Conservation (phyloP, 2,113 vertebrate species). For the Lathamus discolor region DNA sequence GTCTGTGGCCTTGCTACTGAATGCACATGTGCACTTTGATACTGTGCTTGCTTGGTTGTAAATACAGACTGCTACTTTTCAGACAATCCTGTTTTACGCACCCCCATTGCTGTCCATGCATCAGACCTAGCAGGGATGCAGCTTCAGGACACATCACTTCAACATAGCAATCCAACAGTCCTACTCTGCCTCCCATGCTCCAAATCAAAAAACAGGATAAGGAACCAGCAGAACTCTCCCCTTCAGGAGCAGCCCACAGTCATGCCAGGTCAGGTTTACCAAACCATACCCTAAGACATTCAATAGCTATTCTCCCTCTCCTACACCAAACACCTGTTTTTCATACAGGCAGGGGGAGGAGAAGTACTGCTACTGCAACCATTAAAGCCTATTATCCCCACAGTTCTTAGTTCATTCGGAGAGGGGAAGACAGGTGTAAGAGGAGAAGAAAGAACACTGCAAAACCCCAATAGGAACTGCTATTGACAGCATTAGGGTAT, state of each 20-base stretch:
- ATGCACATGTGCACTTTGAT: not conserved
- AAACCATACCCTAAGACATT: not conserved
- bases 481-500: not conserved
- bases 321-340: not conserved
- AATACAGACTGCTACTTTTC: not conserved
- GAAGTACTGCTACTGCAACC: not conserved
- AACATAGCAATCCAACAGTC: not conserved
- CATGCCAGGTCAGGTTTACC: not conserved
- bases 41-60: not conserved
- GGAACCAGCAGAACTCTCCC: not conserved
- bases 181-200: not conserved
- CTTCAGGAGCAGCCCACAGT: not conserved
- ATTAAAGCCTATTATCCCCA: not conserved
- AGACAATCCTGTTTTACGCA: not conserved
- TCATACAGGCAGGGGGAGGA: accelerated
- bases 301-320: not conserved
- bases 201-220: not conserved
- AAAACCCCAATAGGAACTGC: not conserved
- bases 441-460: not conserved
- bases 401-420: not conserved
- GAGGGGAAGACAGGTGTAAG: not conserved
- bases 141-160: not conserved
- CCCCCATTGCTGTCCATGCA: not conserved
- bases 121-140: not conserved
- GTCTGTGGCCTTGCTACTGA: not conserved